A percentile compares a stretch with the other conserved stretches of the same genome.
These are phyloP conservation scores for Nematolebias whitei DNA, from an alignment of 2,113 vertebrate genomes.

Conservation along the genomic window DNA sequence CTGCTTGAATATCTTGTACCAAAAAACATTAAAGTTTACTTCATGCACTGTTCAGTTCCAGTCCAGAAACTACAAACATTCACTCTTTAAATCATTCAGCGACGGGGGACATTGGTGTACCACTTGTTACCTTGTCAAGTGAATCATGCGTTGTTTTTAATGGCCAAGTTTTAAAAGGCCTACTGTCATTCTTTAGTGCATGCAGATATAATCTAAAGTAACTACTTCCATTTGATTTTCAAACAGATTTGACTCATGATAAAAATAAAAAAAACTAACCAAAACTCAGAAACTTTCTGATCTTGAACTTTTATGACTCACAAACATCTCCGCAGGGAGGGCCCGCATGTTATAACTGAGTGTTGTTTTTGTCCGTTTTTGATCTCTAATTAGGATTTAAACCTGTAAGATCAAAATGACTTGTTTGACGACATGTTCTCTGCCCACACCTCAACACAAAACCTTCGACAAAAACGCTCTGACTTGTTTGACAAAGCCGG, in stretches of 20 bases:
- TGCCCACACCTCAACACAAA: conserved; percentile 46
- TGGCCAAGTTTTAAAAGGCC: too few species aligned
- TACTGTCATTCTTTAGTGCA: too few species aligned
- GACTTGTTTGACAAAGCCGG: conserved; percentile 43
- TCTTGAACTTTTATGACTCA: conserved; percentile 16
- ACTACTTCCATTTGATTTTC: neutral
- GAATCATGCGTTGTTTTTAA: too few species aligned
- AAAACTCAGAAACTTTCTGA: conserved; percentile 1
- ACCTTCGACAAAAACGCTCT: conserved; percentile 34
- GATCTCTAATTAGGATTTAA: conserved; percentile 41
- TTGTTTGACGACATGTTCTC: conserved; percentile 20
- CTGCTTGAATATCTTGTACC: too few species aligned
- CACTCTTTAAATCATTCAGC: too few species aligned
- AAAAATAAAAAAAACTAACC: conserved; percentile 1
- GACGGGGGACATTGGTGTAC: too few species aligned
- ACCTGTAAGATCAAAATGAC: conserved; percentile 29
- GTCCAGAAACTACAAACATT: too few species aligned
- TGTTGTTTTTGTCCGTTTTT: conserved; percentile 21
- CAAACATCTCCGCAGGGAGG: neutral
- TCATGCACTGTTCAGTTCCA: too few species aligned
- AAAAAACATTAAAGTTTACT: too few species aligned
- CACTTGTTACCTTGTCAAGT: too few species aligned
- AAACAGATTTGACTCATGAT: neutral
- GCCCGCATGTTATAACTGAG: neutral
- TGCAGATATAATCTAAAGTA: neutral